Evolutionary conservation across 2,797 vertebrate genomes (phyloP), one percentile per base, ranked within the genome.

Genomic region (Sebastes vulpes): DNA sequence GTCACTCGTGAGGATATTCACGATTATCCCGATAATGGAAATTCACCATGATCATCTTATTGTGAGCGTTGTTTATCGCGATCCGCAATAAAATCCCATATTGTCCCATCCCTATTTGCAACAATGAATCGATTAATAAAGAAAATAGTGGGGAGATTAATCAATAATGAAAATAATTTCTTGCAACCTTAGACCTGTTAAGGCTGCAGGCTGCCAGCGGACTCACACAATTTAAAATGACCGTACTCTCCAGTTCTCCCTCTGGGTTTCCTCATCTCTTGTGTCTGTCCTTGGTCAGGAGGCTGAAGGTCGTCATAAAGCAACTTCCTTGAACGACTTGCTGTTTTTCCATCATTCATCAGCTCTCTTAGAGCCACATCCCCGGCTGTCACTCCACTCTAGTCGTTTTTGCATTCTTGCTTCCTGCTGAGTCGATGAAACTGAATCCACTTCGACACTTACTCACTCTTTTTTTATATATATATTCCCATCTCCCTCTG

Each of bases 401-500:
- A 35, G 74, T 79, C 31, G 16, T 84, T 91, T 86, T 84, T 86
- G 77, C 79, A 59, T 84, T 79, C 68, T 78, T 60, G 59, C 81
- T 91, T 94, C 92, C 79, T 93, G 94, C 94, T 94, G 93, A 96
- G 66, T 86, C 53, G 63, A 81, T 90, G 89, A 94, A 95, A 95
- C 73, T 52, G 48, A 75, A 93, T 86, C 85, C 69, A 68, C 84
- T 77, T 73, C 67, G 81, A 80, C 85, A 81, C 65, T 73, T 84
- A 60, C 76, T 64, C 57, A n/a, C 28, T 64, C 72, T 56, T 65
- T 76, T 71, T 73, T 46, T 35, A 18, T n/a, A 16, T 58, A 26
- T 16, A 26, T n/a, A 38, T 72, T 50, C 35, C 60, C 60, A 28
- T 38, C 53, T 10, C n/a, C 50, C 77, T 58, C 38, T 71, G 38